Base-by-base conservation (phyloP, 1,140 invertebrate species). In the Brachionus koreanus region DNA sequence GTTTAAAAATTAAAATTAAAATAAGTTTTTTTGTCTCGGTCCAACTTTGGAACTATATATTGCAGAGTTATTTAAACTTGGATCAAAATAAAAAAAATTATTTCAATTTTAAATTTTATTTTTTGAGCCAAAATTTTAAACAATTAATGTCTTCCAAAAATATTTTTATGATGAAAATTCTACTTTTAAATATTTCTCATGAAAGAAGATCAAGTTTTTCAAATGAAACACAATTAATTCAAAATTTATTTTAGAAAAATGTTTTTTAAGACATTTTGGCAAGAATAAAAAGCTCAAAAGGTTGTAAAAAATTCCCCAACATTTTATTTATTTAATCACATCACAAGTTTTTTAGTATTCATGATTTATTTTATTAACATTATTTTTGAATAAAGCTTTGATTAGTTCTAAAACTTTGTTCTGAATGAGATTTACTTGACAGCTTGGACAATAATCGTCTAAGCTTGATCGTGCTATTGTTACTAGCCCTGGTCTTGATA, bases 381-480 rank as follows among this genome's bases (percentile, higher is more conserved):
- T 10, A 46, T 43, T 46, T 25, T 74, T 12, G 29, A 74, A 74
- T 35, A 23, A 19, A 25, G 7, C 69, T 43, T 29, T 23, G 13
- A 63, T 13, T 13, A 23, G 33, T 7, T 49, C 52, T 16, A 83
- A 61, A 35, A 37, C n/a, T 29, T 57, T 37, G 23, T 29, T 19
- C 52, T 83, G 29, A 67, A 83, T 83, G 13, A 67, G 12, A 37
- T 83, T 91, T 37, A 94, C 93, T 85, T 93, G 91, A 84, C 93
- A 90, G 9, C 89, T 85, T 2, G 95, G 94, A 86, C 94, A 95
- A 86, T 95, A 96, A 77, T 95, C 94, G 85, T 96, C 95, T n/a
- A 92, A 90, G 72, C 92, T 92, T 0, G 94, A 95, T 85, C 91
- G 88, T 75, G 65, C 86, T 61, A 86, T 49, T 13, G 76, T 77